phyloP scores from a whole-genome alignment of 2,113 vertebrate species.

The Tragelaphus buxtoni region DNA sequence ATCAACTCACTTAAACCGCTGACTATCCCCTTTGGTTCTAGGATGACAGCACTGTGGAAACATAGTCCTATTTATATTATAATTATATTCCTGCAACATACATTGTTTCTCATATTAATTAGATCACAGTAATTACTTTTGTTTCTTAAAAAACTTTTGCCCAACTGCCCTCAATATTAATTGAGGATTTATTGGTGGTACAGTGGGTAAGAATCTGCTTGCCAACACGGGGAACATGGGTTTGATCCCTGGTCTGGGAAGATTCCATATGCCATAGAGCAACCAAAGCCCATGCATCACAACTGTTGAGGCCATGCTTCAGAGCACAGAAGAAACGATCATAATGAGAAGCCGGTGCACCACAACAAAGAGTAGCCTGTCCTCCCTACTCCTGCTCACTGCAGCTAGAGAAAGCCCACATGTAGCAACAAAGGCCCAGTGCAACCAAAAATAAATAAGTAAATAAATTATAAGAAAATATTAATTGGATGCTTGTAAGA shows the following conservation, averaged over 20 bases:
- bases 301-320: not conserved
- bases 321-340: not conserved
- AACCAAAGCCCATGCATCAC: not conserved
- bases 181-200: not conserved
- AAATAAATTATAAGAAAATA: not conserved
- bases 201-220: not conserved
- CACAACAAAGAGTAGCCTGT: not conserved
- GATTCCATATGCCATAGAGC: not conserved
- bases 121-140: not conserved
- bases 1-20: not conserved
- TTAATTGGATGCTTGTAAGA: not conserved
- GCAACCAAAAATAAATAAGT: not conserved
- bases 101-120: not conserved
- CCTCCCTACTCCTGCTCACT: not conserved
- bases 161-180: not conserved
- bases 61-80: not conserved
- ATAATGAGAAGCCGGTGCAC: not conserved
- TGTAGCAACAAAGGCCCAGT: not conserved
- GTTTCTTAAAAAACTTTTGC: not conserved
- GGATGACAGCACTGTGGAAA: not conserved
- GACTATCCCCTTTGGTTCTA: not conserved
- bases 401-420: not conserved
- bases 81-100: not conserved
- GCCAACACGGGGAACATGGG: not conserved
- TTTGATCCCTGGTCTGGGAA: not conserved